Base-by-base conservation (phyloP, 2,797 vertebrate genomes). In the Protonibea diacanthus region DNA sequence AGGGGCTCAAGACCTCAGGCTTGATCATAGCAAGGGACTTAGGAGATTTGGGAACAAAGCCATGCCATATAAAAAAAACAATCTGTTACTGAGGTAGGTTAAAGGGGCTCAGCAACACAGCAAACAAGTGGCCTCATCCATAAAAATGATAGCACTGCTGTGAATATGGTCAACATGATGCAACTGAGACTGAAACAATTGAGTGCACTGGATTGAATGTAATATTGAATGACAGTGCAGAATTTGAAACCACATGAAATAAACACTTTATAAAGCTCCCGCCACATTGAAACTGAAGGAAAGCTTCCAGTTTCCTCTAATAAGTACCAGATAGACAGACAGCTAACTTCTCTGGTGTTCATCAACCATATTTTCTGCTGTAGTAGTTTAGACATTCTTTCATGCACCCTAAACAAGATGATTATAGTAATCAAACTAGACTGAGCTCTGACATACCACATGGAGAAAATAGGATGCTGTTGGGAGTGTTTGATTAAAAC, bases 31-130 rank as follows among this genome's bases (percentile, higher is more conserved):
- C 47, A 70, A 48, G 69, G 69, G 59, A 76, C 25, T 25, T 74
- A 7, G 17, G 64, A 70, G 73, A 82, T 74, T 68, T 79, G 38
- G n/a, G 45, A 73, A 25, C 63, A 84, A 81, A 87, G 73, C 73
- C 33, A 29, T 14, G 15, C 33, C 3, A 80, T 74, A 66, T 68
- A 57, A 65, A 38, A 65, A 38, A 78, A 47, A 29, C 21, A 71
- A 74, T 10, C 38, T 81, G 55, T 62, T 29, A 42, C 61, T 66
- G 63, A 62, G 44, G 67, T 53, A 53, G 29, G 51, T 61, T 48
- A 25, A 58, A 55, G 77, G 76, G 64, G 62, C 42, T 79, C 56
- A 73, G 14, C 10, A 21, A 59, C 71, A 67, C 60, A 27, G 65
- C 42, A 60, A n/a, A 61, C 68, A 75, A 70, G 68, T 66, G 59